Percentiles rank a stretch among this genome's conserved stretches.
phyloP scores from a whole-genome alignment of 2,113 vertebrate species.

The Cottus gobio region DNA sequence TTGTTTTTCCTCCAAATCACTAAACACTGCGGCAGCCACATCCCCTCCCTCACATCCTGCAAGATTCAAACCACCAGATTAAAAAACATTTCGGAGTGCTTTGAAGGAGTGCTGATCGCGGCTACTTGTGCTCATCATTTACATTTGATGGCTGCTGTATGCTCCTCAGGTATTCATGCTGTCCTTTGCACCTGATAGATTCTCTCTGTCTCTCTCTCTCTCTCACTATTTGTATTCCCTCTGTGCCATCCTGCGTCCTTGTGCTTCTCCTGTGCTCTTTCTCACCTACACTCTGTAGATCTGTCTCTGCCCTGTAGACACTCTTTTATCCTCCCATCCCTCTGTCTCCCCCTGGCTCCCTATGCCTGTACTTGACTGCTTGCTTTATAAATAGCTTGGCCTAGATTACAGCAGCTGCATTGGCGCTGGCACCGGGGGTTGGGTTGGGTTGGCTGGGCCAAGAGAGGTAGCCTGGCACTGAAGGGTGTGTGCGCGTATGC shows the following conservation, averaged over 20 bases:
- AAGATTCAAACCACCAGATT: constrained; percentile 21
- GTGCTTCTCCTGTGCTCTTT: constrained; percentile 20
- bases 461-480: constrained; percentile 63
- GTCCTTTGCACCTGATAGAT: constrained; percentile 35
- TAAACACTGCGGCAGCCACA: constrained; percentile 6
- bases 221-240: constrained; percentile 20
- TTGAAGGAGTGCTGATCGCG: not conserved
- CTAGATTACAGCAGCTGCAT: constrained; percentile 86
- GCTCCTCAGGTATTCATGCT: constrained; percentile 33
- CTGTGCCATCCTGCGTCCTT: not conserved
- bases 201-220: not conserved
- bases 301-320: constrained; percentile 61
- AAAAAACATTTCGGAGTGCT: not conserved
- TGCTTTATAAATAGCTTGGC: constrained; percentile 86
- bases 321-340: constrained; percentile 69
- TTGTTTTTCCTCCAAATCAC: constrained; percentile 17
- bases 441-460: constrained; percentile 64
- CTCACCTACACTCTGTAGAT: constrained; percentile 57
- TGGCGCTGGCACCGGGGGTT: constrained; percentile 75
- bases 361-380: constrained; percentile 70
- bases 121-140: constrained; percentile 27
- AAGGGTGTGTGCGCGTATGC: constrained; percentile 7
- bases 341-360: constrained; percentile 69
- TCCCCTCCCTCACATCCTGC: constrained; percentile 2
- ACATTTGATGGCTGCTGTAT: constrained; percentile 19